phyloP scores from a whole-genome alignment of 2,113 vertebrate species.

The Pleuronectes platessa region DNA sequence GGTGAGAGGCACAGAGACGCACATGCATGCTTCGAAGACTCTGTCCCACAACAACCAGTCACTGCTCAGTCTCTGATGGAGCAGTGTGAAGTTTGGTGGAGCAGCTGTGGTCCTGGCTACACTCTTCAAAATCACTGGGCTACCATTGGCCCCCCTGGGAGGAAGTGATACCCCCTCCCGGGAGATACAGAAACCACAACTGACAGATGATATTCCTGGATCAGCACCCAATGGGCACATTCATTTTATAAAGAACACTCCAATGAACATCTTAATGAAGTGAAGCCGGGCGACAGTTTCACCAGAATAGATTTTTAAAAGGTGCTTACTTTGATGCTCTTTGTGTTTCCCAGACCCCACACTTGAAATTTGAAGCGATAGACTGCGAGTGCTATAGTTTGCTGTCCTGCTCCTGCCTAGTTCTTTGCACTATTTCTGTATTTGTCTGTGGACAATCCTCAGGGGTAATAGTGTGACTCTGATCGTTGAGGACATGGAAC shows the following conservation, averaged over 20 bases:
- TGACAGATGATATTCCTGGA: conserved; percentile 49
- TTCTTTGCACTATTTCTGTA: not conserved
- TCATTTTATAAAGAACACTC: conserved; percentile 13
- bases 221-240: conserved; percentile 19
- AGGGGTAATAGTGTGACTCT: too few species aligned
- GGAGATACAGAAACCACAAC: conserved; percentile 50
- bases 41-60: conserved; percentile 16
- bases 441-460: not conserved
- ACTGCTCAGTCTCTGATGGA: conserved; percentile 21
- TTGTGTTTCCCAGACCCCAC: not conserved
- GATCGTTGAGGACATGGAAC: too few species aligned
- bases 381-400: not conserved
- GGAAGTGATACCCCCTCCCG: conserved; percentile 58
- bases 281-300: not conserved
- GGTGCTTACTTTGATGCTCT: not conserved
- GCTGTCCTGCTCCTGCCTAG: not conserved
- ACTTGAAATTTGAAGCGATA: not conserved
- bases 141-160: conserved; percentile 31
- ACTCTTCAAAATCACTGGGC: conserved; percentile 56
- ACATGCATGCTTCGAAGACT: conserved; percentile 16
- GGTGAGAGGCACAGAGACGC: conserved; percentile 35
- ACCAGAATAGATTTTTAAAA: not conserved
- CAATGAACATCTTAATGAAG: conserved; percentile 9
- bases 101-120: conserved; percentile 57
- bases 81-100: conserved; percentile 43